Percentiles rank a stretch among this genome's conserved stretches.
Evolutionary conservation across 2,888 invertebrate species (phyloP).

Genomic region (Bugula neritina): DNA sequence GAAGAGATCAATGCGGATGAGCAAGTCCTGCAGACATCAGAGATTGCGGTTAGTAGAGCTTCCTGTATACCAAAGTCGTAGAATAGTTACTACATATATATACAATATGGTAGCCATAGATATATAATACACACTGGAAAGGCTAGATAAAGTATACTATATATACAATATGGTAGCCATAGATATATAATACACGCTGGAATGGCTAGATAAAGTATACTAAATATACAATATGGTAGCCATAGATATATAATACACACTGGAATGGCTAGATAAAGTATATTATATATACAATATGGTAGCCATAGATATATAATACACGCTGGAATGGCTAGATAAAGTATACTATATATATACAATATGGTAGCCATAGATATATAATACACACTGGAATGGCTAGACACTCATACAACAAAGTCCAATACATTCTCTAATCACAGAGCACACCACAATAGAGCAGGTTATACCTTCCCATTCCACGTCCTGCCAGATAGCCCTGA

Average conservation of each 20-base stretch:
- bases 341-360: background rate
- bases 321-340: background rate
- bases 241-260: background rate
- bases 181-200: background rate
- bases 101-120: background rate
- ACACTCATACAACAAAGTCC: background rate
- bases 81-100: too few species aligned
- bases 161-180: background rate
- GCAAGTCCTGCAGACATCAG: conserved; percentile 58
- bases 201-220: background rate
- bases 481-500: conserved; percentile 73
- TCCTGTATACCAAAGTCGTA: conserved; percentile 58
- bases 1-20: background rate
- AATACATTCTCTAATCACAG: background rate
- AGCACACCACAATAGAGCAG: background rate
- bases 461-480: conserved; percentile 68
- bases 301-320: background rate
- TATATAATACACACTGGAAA: background rate
- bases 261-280: background rate
- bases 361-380: background rate
- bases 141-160: background rate
- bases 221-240: background rate
- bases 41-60: conserved; percentile 69
- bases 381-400: background rate
- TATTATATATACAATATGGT: background rate